Conservation (phyloP, 2,113 vertebrate genomes). For the Phrynosoma blainvillii region DNA sequence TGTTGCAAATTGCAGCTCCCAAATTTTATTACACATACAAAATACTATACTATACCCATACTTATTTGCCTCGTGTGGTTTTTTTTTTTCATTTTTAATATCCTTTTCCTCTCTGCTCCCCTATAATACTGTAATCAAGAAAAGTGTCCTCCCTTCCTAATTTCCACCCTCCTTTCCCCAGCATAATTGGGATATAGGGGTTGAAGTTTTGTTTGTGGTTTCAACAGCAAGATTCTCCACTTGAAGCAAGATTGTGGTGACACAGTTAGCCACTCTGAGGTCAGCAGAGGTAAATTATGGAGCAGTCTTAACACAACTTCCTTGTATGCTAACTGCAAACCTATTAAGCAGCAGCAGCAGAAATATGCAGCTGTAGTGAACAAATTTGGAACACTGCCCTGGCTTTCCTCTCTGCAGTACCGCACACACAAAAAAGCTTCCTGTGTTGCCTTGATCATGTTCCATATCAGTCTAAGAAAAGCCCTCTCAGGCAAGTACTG, state of each 20-base stretch:
- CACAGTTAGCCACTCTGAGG: background rate
- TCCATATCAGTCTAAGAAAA: background rate
- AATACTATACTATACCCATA: too few relatives aligned
- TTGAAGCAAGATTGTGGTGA: slow-evolving; percentile 13
- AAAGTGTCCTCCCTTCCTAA: background rate
- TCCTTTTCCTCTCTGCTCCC: background rate
- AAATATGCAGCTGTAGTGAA: slow-evolving; percentile 1
- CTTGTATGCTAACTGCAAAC: slow-evolving; percentile 13
- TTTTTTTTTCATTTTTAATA: background rate
- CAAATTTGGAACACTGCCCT: background rate
- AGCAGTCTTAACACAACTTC: slow-evolving; percentile 2
- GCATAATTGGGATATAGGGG: background rate
- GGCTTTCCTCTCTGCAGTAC: background rate
- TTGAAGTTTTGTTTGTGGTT: slow-evolving; percentile 11
- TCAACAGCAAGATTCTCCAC: slow-evolving; percentile 1
- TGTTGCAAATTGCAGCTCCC: too few relatives aligned
- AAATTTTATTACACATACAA: too few relatives aligned
- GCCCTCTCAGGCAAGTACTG: background rate
- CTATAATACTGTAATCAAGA: background rate
- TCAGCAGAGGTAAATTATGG: slow-evolving; percentile 15
- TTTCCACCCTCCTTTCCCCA: background rate
- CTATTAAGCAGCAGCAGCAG: slow-evolving; percentile 22
- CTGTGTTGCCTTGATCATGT: background rate
- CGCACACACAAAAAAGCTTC: background rate
- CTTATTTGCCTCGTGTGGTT: background rate